These are phyloP conservation scores for Simalia tracyae DNA, from an alignment of 2,797 vertebrate species.

Conservation along the genomic window DNA sequence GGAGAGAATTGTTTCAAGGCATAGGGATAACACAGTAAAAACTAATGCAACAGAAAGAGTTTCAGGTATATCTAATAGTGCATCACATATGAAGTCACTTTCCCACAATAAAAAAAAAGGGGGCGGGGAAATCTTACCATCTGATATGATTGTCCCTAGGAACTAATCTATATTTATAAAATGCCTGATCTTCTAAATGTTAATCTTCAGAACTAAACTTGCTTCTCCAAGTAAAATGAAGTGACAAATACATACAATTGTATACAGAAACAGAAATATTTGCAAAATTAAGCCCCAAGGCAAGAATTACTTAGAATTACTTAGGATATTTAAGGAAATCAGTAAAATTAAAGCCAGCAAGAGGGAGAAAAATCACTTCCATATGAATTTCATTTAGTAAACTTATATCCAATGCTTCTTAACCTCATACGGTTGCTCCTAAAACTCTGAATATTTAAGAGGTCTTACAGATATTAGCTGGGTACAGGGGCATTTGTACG, in stretches of 20 bases:
- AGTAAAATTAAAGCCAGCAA: conserved; percentile 71
- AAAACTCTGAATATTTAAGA: conserved; percentile 67
- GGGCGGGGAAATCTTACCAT: conserved; percentile 61
- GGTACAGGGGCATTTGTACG: neutral
- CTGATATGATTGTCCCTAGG: conserved; percentile 71
- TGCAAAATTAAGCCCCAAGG: conserved; percentile 59
- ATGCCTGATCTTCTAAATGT: conserved; percentile 54
- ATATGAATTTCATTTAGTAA: conserved; percentile 61
- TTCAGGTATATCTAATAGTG: conserved; percentile 38
- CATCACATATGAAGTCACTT: conserved; percentile 57
- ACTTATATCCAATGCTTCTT: conserved; percentile 68
- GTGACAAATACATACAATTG: conserved; percentile 51
- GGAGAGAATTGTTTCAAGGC: conserved; percentile 63
- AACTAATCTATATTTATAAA: conserved; percentile 66
- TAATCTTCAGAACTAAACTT: conserved; percentile 41
- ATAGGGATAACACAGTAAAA: conserved; percentile 68
- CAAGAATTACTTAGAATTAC: conserved; percentile 48
- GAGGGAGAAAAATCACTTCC: conserved; percentile 50
- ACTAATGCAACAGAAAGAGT: conserved; percentile 48
- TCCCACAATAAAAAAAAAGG: conserved; percentile 33
- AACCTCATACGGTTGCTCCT: conserved; percentile 66
- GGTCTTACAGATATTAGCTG: conserved; percentile 58
- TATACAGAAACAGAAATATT: conserved; percentile 56
- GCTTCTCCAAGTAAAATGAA: conserved; percentile 18
- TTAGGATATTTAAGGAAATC: conserved; percentile 58